These are phyloP conservation scores for Cassiopea xamachana DNA, from an alignment of 30 jellyfish, hydroid and myxozoan species.

Conservation along the genomic window DNA sequence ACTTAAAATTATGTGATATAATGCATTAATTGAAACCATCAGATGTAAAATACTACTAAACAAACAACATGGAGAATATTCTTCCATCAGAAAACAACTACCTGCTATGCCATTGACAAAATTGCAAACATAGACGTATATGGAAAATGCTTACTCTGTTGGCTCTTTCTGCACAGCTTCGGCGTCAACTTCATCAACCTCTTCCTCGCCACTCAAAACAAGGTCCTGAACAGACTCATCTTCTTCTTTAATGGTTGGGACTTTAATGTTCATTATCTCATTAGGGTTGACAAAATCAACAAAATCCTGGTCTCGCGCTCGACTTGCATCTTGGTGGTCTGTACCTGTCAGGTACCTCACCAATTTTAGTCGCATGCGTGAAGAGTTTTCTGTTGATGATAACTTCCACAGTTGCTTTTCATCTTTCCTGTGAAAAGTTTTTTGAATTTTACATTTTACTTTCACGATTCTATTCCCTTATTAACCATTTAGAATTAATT, in stretches of 20 bases:
- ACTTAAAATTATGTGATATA: too few species aligned
- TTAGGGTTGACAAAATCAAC: slow-evolving; percentile 13
- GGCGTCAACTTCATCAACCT: slow-evolving; percentile 64
- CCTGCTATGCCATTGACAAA: too few species aligned
- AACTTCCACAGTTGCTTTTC: slow-evolving; percentile 69
- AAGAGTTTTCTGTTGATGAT: slow-evolving; percentile 87
- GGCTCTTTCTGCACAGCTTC: slow-evolving; percentile 53
- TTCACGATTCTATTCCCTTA: background rate
- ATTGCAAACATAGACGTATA: background rate
- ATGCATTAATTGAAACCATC: too few species aligned
- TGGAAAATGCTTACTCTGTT: slow-evolving; percentile 29
- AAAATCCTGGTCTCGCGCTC: slow-evolving; percentile 52
- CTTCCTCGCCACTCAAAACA: slow-evolving; percentile 74
- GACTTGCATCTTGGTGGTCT: slow-evolving; percentile 83
- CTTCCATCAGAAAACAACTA: too few species aligned
- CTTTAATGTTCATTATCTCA: slow-evolving; percentile 43
- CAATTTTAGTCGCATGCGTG: slow-evolving; percentile 92
- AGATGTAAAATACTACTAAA: too few species aligned
- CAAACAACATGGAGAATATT: too few species aligned
- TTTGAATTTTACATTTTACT: background rate
- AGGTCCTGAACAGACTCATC: slow-evolving; percentile 60
- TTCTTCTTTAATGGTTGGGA: slow-evolving; percentile 36
- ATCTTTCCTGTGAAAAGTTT: slow-evolving; percentile 43
- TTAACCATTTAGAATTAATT: background rate
- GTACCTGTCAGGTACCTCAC: slow-evolving; percentile 65